Evolutionary conservation across 2,888 invertebrate species (phyloP), one percentile per base, ranked within the genome.

Genomic region (Thumatha senex): DNA sequence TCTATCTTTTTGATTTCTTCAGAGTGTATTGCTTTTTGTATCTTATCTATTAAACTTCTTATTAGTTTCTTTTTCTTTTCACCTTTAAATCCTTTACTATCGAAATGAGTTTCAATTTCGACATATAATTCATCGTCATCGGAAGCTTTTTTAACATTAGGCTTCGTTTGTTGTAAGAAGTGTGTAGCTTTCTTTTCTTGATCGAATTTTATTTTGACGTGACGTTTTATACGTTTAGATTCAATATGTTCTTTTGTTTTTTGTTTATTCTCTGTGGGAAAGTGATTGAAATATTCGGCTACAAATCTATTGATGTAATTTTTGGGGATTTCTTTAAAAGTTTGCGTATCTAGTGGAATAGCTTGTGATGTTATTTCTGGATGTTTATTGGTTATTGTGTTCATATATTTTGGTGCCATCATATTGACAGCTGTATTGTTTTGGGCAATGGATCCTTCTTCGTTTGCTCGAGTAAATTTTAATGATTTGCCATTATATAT

Each of bases 21-120:
- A 2, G 82, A 72, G 47, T 76, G 74, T 51, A 90, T 77, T 0
- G 89, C 90, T 39, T 80, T 80, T 64, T 85, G 78, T 61, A 91
- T 91, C 71, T 88, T 91, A 4, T 83, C 72, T 35, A 91, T 80
- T 0, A 91, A 63, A 44, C 63, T 76, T 53, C 67, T 74, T 7
- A 90, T 79, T 0, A 89, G 48, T 55, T 86, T 85, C 53, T 84
- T 85, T 62, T 84, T 87, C 50, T 80, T 85, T 41, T 86, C 84
- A 0, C 84, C 86, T 67, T 82, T 83, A 43, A 78, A 52, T 0
- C 86, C 85, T 68, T 84, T 86, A 35, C 84, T 81, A 48, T 88
- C 82, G 41, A 87, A 85, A 64, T 89, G 89, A 5, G 90, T 89
- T 80, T 91, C 88, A 2, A 91, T 90, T 80, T 90, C 89, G 1